These are phyloP conservation scores for Ovis aries DNA, from an alignment of 2,113 vertebrate genomes.

Conservation along the genomic window DNA sequence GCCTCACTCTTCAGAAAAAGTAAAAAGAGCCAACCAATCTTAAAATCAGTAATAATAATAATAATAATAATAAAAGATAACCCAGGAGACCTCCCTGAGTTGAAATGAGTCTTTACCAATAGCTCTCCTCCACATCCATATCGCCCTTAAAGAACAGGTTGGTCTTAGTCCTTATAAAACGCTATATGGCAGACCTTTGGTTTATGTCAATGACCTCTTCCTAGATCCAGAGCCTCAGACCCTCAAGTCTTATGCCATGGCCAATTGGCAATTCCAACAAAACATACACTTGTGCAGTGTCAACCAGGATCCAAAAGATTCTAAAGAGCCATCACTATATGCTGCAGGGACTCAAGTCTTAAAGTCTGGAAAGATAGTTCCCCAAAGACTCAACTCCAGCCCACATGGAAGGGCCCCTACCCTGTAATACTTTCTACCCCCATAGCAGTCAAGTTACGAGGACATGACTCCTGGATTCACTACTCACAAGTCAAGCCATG, in stretches of 20 bases:
- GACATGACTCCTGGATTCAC: not conserved
- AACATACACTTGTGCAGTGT: not conserved
- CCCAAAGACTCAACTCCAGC: not conserved
- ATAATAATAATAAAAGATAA: not conserved
- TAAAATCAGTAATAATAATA: not conserved
- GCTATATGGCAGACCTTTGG: not conserved
- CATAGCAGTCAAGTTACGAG: not conserved
- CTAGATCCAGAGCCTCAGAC: not conserved
- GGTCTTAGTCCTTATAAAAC: not conserved
- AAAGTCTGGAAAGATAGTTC: not conserved
- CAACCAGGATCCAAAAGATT: not conserved
- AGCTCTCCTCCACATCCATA: not conserved
- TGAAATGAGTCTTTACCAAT: not conserved
- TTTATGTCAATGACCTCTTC: not conserved
- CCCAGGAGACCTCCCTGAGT: not conserved
- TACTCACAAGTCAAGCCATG: fast-evolving
- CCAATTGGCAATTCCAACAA: not conserved
- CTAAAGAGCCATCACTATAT: not conserved
- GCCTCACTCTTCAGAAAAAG: not conserved
- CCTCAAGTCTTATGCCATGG: not conserved
- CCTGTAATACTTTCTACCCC: not conserved
- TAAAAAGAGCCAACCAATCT: not conserved
- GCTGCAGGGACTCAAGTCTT: not conserved
- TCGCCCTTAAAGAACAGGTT: not conserved
- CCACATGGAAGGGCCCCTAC: not conserved